phyloP scores from a whole-genome alignment of 2,888 invertebrate species.

The Euzophera pinguis region DNA sequence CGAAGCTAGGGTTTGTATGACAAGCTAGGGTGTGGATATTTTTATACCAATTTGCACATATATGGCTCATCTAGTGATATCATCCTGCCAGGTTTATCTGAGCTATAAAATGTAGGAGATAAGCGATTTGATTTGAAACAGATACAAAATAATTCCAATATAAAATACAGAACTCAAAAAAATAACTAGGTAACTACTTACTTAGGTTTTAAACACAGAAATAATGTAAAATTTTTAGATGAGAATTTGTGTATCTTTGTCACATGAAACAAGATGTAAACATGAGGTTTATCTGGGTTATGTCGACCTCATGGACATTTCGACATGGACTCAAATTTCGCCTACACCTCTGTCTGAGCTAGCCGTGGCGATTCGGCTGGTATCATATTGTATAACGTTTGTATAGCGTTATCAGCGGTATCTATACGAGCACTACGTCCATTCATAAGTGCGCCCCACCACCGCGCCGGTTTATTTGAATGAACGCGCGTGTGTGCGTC shows the following conservation, averaged over 20 bases:
- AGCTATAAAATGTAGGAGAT: no score
- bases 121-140: no score
- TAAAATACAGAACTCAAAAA: no score
- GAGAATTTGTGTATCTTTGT: neutral
- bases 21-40: no score
- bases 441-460: constrained; percentile 74
- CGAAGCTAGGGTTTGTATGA: no score
- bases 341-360: constrained; percentile 27
- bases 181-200: no score
- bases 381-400: constrained; percentile 59
- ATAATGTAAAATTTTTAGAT: no score
- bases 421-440: constrained; percentile 75
- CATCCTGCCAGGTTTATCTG: no score
- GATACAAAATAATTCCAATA: no score
- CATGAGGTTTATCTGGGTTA: constrained; percentile 27
- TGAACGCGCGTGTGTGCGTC: constrained; percentile 60
- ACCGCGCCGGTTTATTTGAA: constrained; percentile 49
- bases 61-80: no score
- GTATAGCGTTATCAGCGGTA: constrained; percentile 66
- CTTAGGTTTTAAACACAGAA: no score
- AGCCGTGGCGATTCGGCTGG: constrained; percentile 9
- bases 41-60: no score
- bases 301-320: constrained; percentile 29
- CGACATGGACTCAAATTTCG: constrained; percentile 38
- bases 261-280: constrained; percentile 24